Percentiles rank a stretch among this genome's conserved stretches.
Evolutionary conservation across 2,888 invertebrate species (phyloP).

Genomic region (Eristalis tenax): DNA sequence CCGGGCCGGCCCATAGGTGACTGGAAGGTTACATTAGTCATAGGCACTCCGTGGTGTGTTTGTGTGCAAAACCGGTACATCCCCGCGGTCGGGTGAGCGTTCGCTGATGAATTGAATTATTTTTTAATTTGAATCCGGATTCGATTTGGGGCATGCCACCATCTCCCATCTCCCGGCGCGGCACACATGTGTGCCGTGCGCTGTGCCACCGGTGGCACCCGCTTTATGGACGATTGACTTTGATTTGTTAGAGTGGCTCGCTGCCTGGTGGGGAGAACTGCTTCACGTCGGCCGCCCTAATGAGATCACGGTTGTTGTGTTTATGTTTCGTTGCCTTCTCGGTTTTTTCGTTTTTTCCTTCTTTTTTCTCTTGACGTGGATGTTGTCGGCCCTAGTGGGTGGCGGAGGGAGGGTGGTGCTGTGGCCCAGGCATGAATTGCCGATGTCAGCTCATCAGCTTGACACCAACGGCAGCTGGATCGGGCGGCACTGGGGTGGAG

Average conservation of each 20-base stretch:
- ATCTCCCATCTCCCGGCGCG: not conserved
- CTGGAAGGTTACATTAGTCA: constrained; percentile 65
- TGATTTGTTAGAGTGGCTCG: constrained; percentile 64
- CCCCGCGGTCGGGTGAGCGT: not conserved
- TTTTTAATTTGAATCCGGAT: constrained; percentile 68
- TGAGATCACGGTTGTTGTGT: constrained; percentile 52
- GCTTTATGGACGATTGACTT: constrained; percentile 71
- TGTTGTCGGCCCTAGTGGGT: not conserved
- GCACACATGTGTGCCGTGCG: constrained; percentile 19
- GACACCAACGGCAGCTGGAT: constrained; percentile 47
- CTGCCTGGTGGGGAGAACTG: not conserved
- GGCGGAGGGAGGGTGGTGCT: not conserved
- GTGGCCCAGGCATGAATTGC: not conserved
- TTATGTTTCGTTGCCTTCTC: not conserved
- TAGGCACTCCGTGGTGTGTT: constrained; percentile 28
- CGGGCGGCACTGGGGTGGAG: not conserved
- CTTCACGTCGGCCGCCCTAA: constrained; percentile 43
- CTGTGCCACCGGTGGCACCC: constrained; percentile 18
- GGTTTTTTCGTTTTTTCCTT: not conserved
- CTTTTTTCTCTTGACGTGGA: not conserved
- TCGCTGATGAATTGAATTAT: constrained; percentile 65
- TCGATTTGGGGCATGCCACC: constrained; percentile 45
- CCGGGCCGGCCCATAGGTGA: constrained; percentile 25
- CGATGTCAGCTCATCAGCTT: constrained; percentile 23
- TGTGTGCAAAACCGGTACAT: constrained; percentile 11